Evolutionary conservation across 2,797 vertebrate species (phyloP).

Genomic region (Etheostoma perlongum): DNA sequence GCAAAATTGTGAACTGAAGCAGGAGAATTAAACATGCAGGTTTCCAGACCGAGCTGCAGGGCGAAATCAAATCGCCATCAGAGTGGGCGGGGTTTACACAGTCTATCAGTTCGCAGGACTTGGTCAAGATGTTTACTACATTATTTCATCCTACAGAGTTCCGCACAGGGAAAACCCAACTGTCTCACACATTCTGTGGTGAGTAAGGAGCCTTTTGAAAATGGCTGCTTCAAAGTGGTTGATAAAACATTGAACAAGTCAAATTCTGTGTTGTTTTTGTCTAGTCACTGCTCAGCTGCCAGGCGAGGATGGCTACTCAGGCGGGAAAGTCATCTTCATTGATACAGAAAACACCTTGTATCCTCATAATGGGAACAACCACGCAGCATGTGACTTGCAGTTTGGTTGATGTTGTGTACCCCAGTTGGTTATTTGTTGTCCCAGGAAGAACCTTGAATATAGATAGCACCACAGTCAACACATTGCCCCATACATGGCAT

Average conservation of each 20-base stretch:
- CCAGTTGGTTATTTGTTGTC: not conserved
- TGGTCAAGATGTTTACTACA: not conserved
- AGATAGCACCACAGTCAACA: not conserved
- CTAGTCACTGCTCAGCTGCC: constrained; percentile 96
- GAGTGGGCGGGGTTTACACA: no score
- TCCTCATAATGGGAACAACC: constrained; percentile 74
- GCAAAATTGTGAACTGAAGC: no score
- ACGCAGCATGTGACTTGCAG: not conserved
- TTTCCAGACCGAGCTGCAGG: no score
- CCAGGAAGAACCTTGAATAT: not conserved
- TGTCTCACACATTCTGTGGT: constrained; percentile 98
- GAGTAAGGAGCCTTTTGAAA: constrained; percentile 61
- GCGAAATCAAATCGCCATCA: no score
- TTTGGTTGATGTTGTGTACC: not conserved
- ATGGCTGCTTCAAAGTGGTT: not conserved
- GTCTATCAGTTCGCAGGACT: not conserved
- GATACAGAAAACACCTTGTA: constrained; percentile 99
- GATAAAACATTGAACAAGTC: not conserved
- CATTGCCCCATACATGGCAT: not conserved
- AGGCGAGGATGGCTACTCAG: constrained; percentile 91
- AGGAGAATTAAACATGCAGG: no score
- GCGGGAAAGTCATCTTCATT: constrained; percentile 97
- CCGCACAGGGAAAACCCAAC: constrained; percentile 97
- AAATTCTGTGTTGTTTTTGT: constrained; percentile 15
- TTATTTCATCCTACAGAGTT: constrained; percentile 88